phyloP scores from a whole-genome alignment of 2,113 vertebrate species.

The Clarias magur region DNA sequence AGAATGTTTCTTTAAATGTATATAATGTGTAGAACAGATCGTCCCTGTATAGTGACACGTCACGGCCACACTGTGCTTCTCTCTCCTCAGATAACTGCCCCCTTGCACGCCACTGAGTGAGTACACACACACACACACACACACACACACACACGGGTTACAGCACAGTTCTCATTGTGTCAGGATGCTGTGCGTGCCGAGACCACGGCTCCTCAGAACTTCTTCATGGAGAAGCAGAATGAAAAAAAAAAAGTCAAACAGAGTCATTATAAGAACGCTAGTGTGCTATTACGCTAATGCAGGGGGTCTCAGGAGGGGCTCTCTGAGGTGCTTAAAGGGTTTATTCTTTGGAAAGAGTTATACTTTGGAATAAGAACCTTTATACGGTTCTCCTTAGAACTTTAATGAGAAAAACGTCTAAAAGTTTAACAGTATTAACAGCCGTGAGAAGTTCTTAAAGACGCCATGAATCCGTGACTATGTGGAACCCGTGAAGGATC shows the following conservation, averaged over 20 bases:
- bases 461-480: background rate
- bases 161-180: background rate
- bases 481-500: background rate
- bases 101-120: constrained; percentile 23
- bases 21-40: background rate
- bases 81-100: constrained; percentile 43
- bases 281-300: background rate
- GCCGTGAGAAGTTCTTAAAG: background rate
- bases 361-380: background rate
- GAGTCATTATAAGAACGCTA: background rate
- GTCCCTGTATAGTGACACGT: background rate
- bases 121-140: background rate
- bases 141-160: background rate
- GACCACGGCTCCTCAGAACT: background rate
- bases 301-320: background rate
- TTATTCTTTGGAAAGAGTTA: background rate
- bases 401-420: background rate
- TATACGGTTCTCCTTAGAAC: background rate
- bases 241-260: no score
- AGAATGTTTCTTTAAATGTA: no score
- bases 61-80: background rate
- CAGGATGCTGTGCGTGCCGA: background rate
- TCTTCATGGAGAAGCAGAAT: background rate
- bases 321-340: background rate
- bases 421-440: background rate